phyloP scores from a whole-genome alignment of 1,140 invertebrate species.

The Calliopsis andreniformis region DNA sequence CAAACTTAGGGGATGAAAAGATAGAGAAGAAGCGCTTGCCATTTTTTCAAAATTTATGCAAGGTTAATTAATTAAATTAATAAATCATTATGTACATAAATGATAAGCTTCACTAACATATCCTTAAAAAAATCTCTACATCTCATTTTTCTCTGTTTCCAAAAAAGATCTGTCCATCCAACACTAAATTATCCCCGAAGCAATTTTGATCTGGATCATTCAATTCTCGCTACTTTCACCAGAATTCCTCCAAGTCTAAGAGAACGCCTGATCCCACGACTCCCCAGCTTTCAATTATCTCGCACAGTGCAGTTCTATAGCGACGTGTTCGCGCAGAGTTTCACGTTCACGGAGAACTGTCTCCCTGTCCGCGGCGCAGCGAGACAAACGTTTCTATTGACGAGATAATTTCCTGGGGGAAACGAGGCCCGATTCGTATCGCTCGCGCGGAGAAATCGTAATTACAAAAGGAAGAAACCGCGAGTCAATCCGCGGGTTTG shows the following conservation, averaged over 20 bases:
- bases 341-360: not conserved
- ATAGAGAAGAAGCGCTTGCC: too few species aligned
- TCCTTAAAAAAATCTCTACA: too few species aligned
- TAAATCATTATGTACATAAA: too few species aligned
- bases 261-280: not conserved
- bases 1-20: too few species aligned
- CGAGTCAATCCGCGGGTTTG: conserved; percentile 40
- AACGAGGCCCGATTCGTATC: conserved; percentile 24
- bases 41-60: too few species aligned
- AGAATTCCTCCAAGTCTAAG: not conserved
- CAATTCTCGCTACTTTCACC: conserved; percentile 14
- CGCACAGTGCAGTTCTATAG: too few species aligned
- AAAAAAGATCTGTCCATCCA: too few species aligned
- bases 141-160: too few species aligned
- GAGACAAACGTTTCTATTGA: conserved; percentile 36
- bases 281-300: not conserved
- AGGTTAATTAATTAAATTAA: too few species aligned
- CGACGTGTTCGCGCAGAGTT: not conserved
- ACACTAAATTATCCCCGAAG: too few species aligned
- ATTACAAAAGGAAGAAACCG: conserved; percentile 42
- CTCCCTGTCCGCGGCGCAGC: not conserved
- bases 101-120: too few species aligned
- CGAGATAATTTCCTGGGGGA: conserved; percentile 23
- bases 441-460: conserved; percentile 21
- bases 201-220: too few species aligned